Evolutionary conservation across 2,113 vertebrate genomes (phyloP).

Genomic region (Oostethus manadensis): DNA sequence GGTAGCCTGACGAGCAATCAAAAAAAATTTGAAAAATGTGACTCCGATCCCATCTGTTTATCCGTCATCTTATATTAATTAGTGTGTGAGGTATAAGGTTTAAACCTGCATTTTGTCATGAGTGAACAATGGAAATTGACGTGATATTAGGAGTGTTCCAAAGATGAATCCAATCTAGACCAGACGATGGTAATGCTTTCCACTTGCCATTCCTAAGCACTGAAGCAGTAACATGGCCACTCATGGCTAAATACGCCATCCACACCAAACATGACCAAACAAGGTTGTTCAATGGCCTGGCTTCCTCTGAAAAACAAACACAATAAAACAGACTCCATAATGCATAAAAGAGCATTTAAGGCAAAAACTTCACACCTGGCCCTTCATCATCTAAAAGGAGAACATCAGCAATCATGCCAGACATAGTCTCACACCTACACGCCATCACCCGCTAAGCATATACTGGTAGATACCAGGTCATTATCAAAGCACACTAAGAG

Average conservation of each 20-base stretch:
- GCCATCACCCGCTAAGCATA: slow-evolving; percentile 31
- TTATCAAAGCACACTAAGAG: slow-evolving; percentile 47
- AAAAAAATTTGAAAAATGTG: no score
- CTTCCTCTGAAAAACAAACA: slow-evolving; percentile 23
- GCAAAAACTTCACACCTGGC: slow-evolving; percentile 42
- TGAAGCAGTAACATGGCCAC: no score
- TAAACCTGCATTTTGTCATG: no score
- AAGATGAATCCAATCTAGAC: no score
- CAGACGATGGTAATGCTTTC: no score
- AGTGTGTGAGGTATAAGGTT: no score
- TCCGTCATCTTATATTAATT: no score
- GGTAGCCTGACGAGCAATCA: no score
- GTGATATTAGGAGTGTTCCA: no score
- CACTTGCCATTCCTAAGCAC: no score
- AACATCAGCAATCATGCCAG: slow-evolving; percentile 69
- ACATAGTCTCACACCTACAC: slow-evolving; percentile 12
- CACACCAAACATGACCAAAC: slow-evolving; percentile 16
- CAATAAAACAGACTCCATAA: slow-evolving; percentile 18
- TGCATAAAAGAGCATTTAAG: slow-evolving; percentile 34
- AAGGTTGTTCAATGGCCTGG: slow-evolving; percentile 15
- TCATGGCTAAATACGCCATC: slow-evolving; percentile 12
- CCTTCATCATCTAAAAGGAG: slow-evolving; percentile 70
- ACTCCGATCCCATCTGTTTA: no score
- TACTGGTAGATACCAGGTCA: slow-evolving; percentile 13
- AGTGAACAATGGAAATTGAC: no score